Percentiles rank a stretch among this genome's conserved stretches.
Evolutionary conservation across 64 coral and sea anemone species (phyloP).

Genomic region (Porites lutea): DNA sequence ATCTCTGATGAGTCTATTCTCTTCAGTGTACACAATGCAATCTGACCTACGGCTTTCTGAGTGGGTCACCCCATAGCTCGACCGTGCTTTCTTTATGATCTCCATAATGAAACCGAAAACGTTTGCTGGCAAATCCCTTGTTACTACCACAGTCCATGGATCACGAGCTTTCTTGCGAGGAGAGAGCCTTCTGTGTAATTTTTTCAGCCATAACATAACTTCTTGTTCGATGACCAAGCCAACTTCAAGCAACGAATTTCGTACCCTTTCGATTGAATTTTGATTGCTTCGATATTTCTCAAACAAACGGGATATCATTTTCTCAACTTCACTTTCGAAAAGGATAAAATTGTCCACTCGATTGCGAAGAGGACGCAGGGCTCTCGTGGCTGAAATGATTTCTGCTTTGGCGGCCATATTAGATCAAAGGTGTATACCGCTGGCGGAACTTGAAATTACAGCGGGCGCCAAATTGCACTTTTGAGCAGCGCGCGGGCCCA

Average conservation of each 20-base stretch:
- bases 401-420: neutral
- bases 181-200: slow-evolving; percentile 15
- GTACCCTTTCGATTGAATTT: slow-evolving; percentile 47
- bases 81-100: slow-evolving; percentile 36
- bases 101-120: slow-evolving; percentile 43
- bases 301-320: slow-evolving; percentile 13
- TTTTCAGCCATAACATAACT: slow-evolving; percentile 41
- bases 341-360: slow-evolving; percentile 9
- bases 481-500: neutral
- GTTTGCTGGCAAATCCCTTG: slow-evolving; percentile 16
- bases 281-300: slow-evolving; percentile 16
- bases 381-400: neutral
- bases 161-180: slow-evolving; percentile 32
- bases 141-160: slow-evolving; percentile 45
- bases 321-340: slow-evolving; percentile 49
- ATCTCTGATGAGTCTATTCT: slow-evolving; percentile 39
- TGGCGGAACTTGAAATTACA: neutral
- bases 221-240: slow-evolving; percentile 40
- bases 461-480: slow-evolving; percentile 6
- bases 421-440: neutral
- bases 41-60: slow-evolving; percentile 22
- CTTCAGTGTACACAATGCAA: slow-evolving; percentile 37
- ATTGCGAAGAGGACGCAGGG: slow-evolving; percentile 4
- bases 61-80: slow-evolving; percentile 23
- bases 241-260: neutral